Percentiles rank a stretch among this genome's conserved stretches.
Conservation (phyloP, 2,113 vertebrate genomes). For the Spea bombifrons region DNA sequence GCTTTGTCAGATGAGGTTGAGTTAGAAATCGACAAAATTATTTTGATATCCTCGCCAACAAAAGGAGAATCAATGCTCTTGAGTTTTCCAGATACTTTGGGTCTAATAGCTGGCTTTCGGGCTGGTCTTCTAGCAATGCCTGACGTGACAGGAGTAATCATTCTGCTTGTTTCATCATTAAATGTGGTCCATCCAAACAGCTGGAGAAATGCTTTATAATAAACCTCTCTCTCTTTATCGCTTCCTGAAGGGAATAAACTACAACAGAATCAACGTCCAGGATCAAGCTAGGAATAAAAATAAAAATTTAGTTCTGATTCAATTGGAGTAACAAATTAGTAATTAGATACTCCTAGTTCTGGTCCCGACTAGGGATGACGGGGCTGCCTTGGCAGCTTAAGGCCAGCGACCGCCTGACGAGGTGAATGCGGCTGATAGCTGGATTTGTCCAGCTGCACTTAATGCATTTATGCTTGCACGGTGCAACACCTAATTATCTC, state of each 20-base stretch:
- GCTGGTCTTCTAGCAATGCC: neutral
- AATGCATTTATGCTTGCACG: too few relatives aligned
- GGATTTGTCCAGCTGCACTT: too few relatives aligned
- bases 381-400: neutral
- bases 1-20: slow-evolving; percentile 52
- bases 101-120: slow-evolving; percentile 51
- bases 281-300: too few relatives aligned
- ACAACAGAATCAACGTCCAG: too few relatives aligned
- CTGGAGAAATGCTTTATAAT: slow-evolving; percentile 61
- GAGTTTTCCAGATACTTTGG: slow-evolving; percentile 65
- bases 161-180: slow-evolving; percentile 4
- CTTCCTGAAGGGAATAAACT: slow-evolving; percentile 57
- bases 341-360: too few relatives aligned
- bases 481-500: too few relatives aligned
- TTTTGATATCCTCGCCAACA: slow-evolving; percentile 65
- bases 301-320: too few relatives aligned
- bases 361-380: too few relatives aligned
- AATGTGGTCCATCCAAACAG: slow-evolving; percentile 47
- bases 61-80: slow-evolving; percentile 61
- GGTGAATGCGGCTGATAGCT: too few relatives aligned
- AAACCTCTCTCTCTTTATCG: slow-evolving; percentile 63
- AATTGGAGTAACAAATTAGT: too few relatives aligned
- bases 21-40: slow-evolving; percentile 61
- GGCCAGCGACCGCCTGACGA: too few relatives aligned
- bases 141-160: neutral